Base-by-base conservation (phyloP, 64 coral and sea anemone species). In the Orbicella faveolata region DNA sequence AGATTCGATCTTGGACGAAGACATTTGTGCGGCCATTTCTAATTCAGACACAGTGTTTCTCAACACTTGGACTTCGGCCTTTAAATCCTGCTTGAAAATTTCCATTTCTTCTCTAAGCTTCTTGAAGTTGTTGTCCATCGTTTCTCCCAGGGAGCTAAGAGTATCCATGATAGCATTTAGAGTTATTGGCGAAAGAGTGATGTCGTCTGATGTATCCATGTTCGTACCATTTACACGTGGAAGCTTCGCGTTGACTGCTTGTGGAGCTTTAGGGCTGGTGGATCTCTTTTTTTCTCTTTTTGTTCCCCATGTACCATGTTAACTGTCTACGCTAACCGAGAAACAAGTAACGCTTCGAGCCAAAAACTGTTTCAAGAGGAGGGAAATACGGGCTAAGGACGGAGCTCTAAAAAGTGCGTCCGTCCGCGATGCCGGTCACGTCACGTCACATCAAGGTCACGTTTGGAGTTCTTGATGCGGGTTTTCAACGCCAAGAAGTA, bases 91-190 rank as follows among this genome's bases (percentile, higher is more conserved):
- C 39, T 37, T 76, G 34, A 76, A 44, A 76, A 37, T 76, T 76
- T 76, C 74, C 35, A 76, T 76, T 44, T 51, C 74, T 1, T 76
- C 74, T 39, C 74, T 37, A 39, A 76, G 74, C 74, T 76, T 12
- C 16, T 39, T 76, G 35, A 76, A 76, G 15, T 76, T 76, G 75
- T 52, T 78, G 3, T 52, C 75, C 18, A 52, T 52, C 16, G 23
- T 52, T 5, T 77, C 41, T 34, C 75, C 41, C 9, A 78, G 75
- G 18, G 41, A 78, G 52, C 1, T 19, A 6, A 51, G 41, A 52
- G 75, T 78, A 23, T 78, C 75, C 75, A 78, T 78, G 17, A 78
- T 53, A 52, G 75, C 75, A 17, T 78, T 78, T 5, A 78, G 17
- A 23, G 75, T 78, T 78, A 78, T 9, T 39, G 48, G 75, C 75